Base-by-base conservation (phyloP, 2,113 vertebrate species). In the Spilogale gracilis region DNA sequence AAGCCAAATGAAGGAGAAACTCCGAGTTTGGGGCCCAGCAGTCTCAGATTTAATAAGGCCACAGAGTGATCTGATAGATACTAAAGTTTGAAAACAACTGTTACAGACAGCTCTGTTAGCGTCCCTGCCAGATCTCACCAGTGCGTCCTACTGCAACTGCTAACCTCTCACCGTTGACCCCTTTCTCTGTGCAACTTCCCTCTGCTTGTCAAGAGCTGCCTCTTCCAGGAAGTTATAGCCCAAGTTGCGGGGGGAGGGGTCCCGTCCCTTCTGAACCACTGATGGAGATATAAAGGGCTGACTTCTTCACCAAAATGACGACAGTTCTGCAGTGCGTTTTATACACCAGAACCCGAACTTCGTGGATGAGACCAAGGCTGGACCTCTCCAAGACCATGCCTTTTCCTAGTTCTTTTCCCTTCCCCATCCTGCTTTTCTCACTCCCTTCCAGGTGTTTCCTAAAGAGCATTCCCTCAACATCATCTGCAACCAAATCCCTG, bases 151-250 rank as follows among this genome's bases (percentile, higher is more conserved):
- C 2, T 71, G 45, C 30, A 83, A 52, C 92, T 90, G 80, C 21
- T 58, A 38, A 92, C 78, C 48, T 65, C 63, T 92, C 56, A 85
- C 69, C 67, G 69, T 81, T 86, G 65, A 52, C 54, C 50, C 52
- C 14, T 86, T 92, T 87, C 82, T 60, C 81, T n/a, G 43, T 20
- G 38, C 54, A 88, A 61, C 56, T 90, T 38, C 50, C 52, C 81
- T 88, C 89, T 84, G 89, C 76, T 96, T 95, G 95, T 92, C 89
- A 90, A 27, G n/a, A 87, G 30, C 27, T 56, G 61, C 58, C 17
- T 50, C 27, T 65, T 56, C 52, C 5, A 13, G 48, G 73, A 81
- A 80, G 14, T 54, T 93, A 50, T 67, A 48, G 45, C 48, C 52
- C 38, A 67, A n/a, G 2, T 32, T 48, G 27, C 5, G 61, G 27